Base-by-base conservation (phyloP, 2,113 vertebrate species). In the Heptranchias perlo region DNA sequence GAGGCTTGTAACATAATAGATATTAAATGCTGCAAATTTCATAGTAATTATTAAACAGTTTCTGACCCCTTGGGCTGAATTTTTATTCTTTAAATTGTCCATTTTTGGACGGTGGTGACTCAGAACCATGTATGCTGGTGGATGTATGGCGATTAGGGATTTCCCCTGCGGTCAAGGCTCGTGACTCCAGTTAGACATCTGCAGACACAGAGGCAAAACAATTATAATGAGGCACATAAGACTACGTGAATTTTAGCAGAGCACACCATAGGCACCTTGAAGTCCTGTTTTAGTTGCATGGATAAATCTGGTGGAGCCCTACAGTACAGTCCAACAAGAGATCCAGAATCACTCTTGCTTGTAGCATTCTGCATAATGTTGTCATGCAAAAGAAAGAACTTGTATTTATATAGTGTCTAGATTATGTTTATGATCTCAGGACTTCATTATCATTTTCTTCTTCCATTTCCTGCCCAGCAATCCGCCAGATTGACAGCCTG, bases 181-280 rank as follows among this genome's bases (percentile, higher is more conserved):
- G 39, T 82, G 78, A 82, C 78, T 21, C 44, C 16, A 82, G n/a
- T 82, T 44, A 82, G 78, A 14, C 18, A 44, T 47, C 78, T 82
- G 39, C 78, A 82, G 16, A 39, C 18, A 82, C 16, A 44, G 39
- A 82, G 78, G 39, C 21, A 47, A 76, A 82, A 14, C n/a, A 21
- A 82, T 82, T 82, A 82, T 82, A 82, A 82, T 82, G 78, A 47
- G 39, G 78, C 78, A 82, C 18, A 73, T 73, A 73, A 73, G 69
- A 11, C 69, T 73, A 31, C 25, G 35, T 44, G 39, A 82, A 44
- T 82, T 21, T 82, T 4, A 44, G 18, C 21, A 82, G 18, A 5
- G 18, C 5, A 82, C 5, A 23, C 3, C 1, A 47, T 82, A 47
- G 39, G 14, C 78, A 82, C 39, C 47, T 82, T 18, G n/a, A 82